A percentile compares a stretch with the other conserved stretches of the same genome.
Conservation (phyloP, 2,113 vertebrate genomes). For the Oreotragus oreotragus region DNA sequence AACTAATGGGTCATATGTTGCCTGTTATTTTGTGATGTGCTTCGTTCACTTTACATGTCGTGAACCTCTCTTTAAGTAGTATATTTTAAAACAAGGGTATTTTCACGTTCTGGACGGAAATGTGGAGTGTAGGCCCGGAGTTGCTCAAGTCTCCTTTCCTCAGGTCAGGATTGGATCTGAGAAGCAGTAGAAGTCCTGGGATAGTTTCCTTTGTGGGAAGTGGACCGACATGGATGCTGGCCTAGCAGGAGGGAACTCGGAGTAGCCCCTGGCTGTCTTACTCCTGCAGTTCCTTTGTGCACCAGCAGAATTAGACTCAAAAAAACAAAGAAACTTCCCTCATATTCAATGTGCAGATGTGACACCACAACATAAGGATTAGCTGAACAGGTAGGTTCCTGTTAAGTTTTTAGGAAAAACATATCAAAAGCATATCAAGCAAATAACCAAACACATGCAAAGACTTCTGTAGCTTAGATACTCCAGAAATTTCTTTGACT, state of each 20-base stretch:
- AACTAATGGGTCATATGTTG: not conserved
- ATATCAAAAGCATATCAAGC: too few species aligned
- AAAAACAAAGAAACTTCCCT: not conserved
- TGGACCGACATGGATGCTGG: not conserved
- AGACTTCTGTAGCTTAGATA: not conserved
- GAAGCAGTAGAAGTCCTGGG: not conserved
- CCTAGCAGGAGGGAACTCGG: not conserved
- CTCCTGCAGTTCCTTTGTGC: accelerated
- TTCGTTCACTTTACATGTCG: not conserved
- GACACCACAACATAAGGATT: not conserved
- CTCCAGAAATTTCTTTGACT: not conserved
- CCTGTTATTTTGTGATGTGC: not conserved
- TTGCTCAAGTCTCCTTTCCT: not conserved
- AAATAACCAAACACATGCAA: not conserved
- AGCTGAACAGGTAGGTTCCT: not conserved
- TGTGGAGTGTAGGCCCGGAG: not conserved
- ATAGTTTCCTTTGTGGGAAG: not conserved
- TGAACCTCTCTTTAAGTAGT: not conserved
- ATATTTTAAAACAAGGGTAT: not conserved
- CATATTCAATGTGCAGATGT: accelerated
- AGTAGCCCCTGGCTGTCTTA: not conserved
- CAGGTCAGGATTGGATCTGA: not conserved
- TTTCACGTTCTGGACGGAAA: not conserved
- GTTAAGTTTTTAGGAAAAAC: not conserved
- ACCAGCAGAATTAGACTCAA: not conserved